Base-by-base conservation (phyloP, 2,888 invertebrate species). In the Agrotis segetum region DNA sequence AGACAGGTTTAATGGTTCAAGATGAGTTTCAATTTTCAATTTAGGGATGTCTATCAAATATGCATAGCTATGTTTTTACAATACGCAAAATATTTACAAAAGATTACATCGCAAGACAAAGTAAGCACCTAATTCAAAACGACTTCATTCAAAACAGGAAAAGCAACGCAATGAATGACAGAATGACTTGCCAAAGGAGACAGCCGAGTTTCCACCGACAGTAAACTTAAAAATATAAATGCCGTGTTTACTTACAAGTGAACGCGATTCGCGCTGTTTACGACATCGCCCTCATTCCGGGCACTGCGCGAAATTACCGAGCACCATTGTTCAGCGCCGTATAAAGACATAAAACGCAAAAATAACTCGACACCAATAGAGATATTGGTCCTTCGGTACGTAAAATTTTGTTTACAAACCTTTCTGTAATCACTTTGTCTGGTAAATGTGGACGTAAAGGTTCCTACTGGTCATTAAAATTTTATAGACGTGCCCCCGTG, bases 281-380 rank as follows among this genome's bases (percentile, higher is more conserved):
- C 82, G 85, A 85, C 82, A 67, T 68, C 72, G 72, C 71, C 71
- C 73, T 69, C 76, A 79, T 75, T 82, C 64, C 63, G 65, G 70
- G 72, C 71, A 69, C 69, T 65, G 79, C 79, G 70, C 72, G 77
- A 78, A 85, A 87, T 86, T 86, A 84, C 80, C 74, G 71, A 74
- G 77, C 70, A 77, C 81, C 86, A 85, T 86, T 87, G 87, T 86
- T 85, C 72, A 74, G 60, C 62, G 72, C 40, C 85, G 74, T 80
- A 85, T 80, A 82, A 83, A 86, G 79, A 77, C 78, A 86, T 83
- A 85, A 85, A 83, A 83, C 70, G 81, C 79, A 77, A 83, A 83
- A 86, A 86, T 85, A 84, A 86, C 83, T 79, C 80, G 58, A 74
- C 84, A 74, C 78, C 76, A 56, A 85, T 83, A 67, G 71, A 83